Evolutionary conservation across 2,888 invertebrate genomes (phyloP).

Genomic region (Steromphala cineraria): DNA sequence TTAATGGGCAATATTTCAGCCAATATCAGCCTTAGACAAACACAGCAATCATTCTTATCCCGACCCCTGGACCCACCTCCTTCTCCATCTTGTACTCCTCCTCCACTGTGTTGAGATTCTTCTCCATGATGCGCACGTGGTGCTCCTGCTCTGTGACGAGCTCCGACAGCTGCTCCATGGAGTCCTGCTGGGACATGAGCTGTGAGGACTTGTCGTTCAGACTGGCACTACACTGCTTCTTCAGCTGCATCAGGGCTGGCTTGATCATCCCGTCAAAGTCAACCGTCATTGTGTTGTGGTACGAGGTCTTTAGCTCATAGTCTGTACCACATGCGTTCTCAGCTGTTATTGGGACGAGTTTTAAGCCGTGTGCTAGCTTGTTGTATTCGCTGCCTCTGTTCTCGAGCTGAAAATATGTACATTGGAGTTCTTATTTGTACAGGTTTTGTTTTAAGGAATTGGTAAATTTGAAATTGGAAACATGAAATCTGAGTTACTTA

Average conservation of each 20-base stretch:
- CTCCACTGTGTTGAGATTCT: constrained; percentile 49
- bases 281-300: constrained; percentile 33
- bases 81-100: constrained; percentile 55
- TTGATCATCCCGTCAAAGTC: constrained; percentile 45
- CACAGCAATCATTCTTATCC: no score
- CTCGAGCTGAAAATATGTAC: constrained; percentile 55
- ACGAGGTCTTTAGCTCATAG: constrained; percentile 56
- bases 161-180: constrained; percentile 54
- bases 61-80: constrained; percentile 55
- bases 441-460: neutral
- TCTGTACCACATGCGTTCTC: constrained; percentile 67
- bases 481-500: no score
- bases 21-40: no score
- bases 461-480: no score
- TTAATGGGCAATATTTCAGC: no score
- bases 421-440: no score
- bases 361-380: constrained; percentile 56
- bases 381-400: constrained; percentile 56
- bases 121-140: constrained; percentile 44
- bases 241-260: constrained; percentile 60
- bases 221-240: constrained; percentile 51
- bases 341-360: constrained; percentile 64
- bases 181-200: constrained; percentile 47
- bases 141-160: constrained; percentile 45
- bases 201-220: constrained; percentile 44